Base-by-base conservation (phyloP, 2,797 vertebrate species). In the Onychomys torridus region DNA sequence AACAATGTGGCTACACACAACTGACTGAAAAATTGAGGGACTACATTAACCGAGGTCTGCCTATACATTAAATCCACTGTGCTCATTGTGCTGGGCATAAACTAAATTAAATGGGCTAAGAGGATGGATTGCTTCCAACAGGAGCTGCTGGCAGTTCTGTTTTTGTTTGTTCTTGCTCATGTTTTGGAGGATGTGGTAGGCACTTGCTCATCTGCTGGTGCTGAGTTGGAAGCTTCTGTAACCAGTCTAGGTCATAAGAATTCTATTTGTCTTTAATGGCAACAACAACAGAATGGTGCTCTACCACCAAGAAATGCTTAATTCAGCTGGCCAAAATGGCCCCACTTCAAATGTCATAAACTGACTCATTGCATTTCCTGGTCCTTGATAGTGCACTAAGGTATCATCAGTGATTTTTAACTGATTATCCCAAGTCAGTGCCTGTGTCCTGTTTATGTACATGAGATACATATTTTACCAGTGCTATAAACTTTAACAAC, bases 111-210 rank as follows among this genome's bases (percentile, higher is more conserved):
- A 76, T 46, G 75, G 63, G 23, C 59, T 40, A 49, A 93, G 37
- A 67, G 37, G 43, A 94, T 78, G n/a, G 85, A 82, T 90, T 14
- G 16, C 67, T 95, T 94, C 32, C 6, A n/a, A 11, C 46, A 40
- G 7, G 34, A 69, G 43, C 65, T 90, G 23, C 96, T 37, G 79
- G 71, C 65, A 96, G 81, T 34, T 27, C 73, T 49, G 78, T 6
- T 82, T 89, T 94, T n/a, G 13, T 81, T 90, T 43, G 90, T 61
- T 49, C 27, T 61, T 95, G 81, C n/a, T 49, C 32, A 5, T 57
- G 40, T 92, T 84, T 81, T 93, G 17, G 61, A 82, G 87, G 89
- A 55, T 69, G 37, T 96, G 89, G 83, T 92, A 89, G 95, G 86
- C 71, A 91, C 77, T 90, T 71, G 43, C 76, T 95, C 29, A 88